Evolutionary conservation across 1,140 invertebrate species (phyloP).

Genomic region (Drosophila truncata): DNA sequence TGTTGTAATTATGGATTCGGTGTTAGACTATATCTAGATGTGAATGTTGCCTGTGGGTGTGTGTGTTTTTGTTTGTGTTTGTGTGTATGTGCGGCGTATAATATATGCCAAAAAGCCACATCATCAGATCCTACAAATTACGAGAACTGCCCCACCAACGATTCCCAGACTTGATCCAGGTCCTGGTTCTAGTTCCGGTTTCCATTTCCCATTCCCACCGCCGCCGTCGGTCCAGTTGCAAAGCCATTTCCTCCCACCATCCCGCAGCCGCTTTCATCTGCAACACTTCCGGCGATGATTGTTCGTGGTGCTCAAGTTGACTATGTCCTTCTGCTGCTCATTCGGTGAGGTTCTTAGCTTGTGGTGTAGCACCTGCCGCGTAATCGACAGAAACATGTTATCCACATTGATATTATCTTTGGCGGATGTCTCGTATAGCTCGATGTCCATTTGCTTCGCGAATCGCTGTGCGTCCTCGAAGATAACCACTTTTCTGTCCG

Average conservation of each 20-base stretch:
- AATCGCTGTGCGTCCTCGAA: constrained; percentile 98
- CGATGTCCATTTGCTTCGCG: constrained; percentile 98
- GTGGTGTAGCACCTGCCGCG: constrained; percentile 87
- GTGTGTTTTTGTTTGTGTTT: constrained; percentile 28
- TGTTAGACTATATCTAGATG: constrained; percentile 54
- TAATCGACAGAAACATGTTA: constrained; percentile 93
- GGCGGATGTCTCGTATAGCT: constrained; percentile 99
- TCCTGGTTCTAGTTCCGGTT: constrained; percentile 23
- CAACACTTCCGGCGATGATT: constrained; percentile 73
- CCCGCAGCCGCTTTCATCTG: constrained; percentile 73
- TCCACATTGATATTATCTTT: constrained; percentile 99
- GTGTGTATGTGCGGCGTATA: constrained; percentile 26
- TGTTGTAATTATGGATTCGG: constrained; percentile 25
- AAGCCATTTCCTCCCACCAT: constrained; percentile 26
- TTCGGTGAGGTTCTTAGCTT: constrained; percentile 80
- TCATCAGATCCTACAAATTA: constrained; percentile 60
- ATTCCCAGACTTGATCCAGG: constrained; percentile 23
- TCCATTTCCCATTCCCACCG: constrained; percentile 21
- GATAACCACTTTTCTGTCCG: constrained; percentile 97
- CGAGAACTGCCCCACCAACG: constrained; percentile 52
- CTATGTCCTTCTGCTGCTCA: constrained; percentile 87
- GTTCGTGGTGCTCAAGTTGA: constrained; percentile 85
- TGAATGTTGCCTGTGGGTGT: constrained; percentile 29
- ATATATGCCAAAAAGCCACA: constrained; percentile 42
- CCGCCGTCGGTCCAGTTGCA: constrained; percentile 22